These are phyloP conservation scores for Brachionus koreanus DNA, from an alignment of 1,140 invertebrate genomes.

Conservation along the genomic window DNA sequence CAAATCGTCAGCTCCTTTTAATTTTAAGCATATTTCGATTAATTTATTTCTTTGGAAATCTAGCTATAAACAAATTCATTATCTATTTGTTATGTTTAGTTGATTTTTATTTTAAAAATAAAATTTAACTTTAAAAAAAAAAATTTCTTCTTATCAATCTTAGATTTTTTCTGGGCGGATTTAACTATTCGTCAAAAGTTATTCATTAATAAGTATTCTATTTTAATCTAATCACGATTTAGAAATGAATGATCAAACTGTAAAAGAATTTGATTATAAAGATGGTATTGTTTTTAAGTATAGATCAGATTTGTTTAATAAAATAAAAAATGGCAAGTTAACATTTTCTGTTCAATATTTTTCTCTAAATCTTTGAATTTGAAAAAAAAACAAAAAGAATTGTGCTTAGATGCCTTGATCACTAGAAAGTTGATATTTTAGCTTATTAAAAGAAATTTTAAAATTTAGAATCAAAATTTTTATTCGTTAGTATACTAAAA, in stretches of 20 bases:
- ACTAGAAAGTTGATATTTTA: too few relatives aligned
- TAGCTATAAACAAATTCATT: background rate
- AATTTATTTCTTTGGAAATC: background rate
- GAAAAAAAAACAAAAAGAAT: too few relatives aligned
- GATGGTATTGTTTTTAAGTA: background rate
- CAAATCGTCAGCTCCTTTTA: background rate
- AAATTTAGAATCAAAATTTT: too few relatives aligned
- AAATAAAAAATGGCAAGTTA: too few relatives aligned
- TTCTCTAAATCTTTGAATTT: too few relatives aligned
- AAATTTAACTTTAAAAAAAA: background rate
- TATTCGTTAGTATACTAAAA: too few relatives aligned
- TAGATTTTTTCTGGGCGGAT: background rate
- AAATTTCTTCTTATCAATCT: background rate
- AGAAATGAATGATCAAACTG: background rate
- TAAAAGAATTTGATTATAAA: constrained; percentile 4
- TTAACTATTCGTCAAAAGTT: constrained; percentile 28
- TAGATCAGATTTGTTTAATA: background rate
- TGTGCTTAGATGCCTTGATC: too few relatives aligned
- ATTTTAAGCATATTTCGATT: constrained; percentile 4
- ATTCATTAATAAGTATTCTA: background rate
- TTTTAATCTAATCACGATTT: background rate
- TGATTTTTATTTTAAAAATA: constrained; percentile 39
- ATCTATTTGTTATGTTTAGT: constrained; percentile 11
- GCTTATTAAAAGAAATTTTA: too few relatives aligned
- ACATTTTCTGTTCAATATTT: too few relatives aligned